Conservation (phyloP, 2,888 invertebrate species). For the Chironomus tentans region DNA sequence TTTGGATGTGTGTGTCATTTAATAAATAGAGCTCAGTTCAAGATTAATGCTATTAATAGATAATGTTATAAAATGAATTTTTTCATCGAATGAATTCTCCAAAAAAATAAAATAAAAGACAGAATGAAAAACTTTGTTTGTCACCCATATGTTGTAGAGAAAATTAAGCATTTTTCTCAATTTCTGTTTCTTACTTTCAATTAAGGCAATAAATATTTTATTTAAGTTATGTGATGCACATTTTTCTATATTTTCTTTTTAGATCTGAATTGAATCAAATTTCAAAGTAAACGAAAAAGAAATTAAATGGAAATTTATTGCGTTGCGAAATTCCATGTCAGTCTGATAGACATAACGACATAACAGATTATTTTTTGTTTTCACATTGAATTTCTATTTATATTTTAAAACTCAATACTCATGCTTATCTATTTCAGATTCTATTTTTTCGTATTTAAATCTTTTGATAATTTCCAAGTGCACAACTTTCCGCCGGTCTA, state of each 20-base stretch:
- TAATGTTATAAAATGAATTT: slow-evolving; percentile 2
- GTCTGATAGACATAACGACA: no score
- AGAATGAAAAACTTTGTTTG: not conserved
- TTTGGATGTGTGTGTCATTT: not conserved
- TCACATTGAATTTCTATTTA: no score
- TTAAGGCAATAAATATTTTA: slow-evolving; percentile 14
- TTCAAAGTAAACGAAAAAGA: no score
- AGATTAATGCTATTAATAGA: slow-evolving; percentile 26
- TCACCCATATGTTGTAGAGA: slow-evolving; percentile 15
- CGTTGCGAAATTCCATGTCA: no score
- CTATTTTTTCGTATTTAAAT: no score
- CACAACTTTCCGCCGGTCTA: no score
- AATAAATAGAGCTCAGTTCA: not conserved
- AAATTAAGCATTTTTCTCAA: not conserved
- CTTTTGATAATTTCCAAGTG: no score
- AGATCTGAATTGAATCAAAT: not conserved
- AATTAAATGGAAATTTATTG: no score
- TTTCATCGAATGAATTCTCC: not conserved
- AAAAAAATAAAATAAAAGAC: not conserved
- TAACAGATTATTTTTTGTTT: no score
- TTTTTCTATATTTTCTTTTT: not conserved
- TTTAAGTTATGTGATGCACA: not conserved
- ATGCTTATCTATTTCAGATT: no score
- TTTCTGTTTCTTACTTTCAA: not conserved
- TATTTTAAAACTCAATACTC: no score